Percentiles rank a stretch among this genome's conserved stretches.
phyloP scores from a whole-genome alignment of 2,797 vertebrate genomes.

The Psittacula derbiana region DNA sequence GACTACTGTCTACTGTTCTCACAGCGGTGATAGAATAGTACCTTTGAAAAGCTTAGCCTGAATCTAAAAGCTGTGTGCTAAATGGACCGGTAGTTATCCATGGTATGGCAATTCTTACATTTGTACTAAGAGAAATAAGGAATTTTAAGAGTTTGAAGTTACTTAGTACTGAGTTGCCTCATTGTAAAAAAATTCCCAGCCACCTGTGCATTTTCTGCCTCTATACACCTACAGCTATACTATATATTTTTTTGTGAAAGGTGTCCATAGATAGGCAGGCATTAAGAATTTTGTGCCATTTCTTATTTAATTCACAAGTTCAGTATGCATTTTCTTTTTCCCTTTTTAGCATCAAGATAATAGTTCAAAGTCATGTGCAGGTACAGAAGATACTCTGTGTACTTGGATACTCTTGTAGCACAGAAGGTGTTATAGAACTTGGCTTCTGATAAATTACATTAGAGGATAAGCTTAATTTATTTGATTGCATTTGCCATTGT shows the following conservation, averaged over 20 bases:
- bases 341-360: not conserved
- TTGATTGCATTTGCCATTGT: constrained; percentile 4
- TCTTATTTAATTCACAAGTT: not conserved
- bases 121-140: not conserved
- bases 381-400: not conserved
- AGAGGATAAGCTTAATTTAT: constrained; percentile 13
- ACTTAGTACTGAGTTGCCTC: not conserved
- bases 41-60: not conserved
- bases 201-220: not conserved
- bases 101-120: not conserved
- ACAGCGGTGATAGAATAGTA: not conserved
- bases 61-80: not conserved
- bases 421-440: not conserved
- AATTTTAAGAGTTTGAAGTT: not conserved
- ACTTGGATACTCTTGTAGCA: not conserved
- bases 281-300: not conserved
- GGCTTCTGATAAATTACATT: constrained; percentile 1
- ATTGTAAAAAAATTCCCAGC: not conserved
- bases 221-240: not conserved
- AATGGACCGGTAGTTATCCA: not conserved
- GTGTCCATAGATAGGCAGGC: not conserved
- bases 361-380: not conserved
- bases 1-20: not conserved
- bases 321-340: not conserved
- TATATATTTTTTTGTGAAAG: not conserved